Evolutionary conservation across 2,113 vertebrate genomes (phyloP).

Genomic region (Phodopus roborovskii): DNA sequence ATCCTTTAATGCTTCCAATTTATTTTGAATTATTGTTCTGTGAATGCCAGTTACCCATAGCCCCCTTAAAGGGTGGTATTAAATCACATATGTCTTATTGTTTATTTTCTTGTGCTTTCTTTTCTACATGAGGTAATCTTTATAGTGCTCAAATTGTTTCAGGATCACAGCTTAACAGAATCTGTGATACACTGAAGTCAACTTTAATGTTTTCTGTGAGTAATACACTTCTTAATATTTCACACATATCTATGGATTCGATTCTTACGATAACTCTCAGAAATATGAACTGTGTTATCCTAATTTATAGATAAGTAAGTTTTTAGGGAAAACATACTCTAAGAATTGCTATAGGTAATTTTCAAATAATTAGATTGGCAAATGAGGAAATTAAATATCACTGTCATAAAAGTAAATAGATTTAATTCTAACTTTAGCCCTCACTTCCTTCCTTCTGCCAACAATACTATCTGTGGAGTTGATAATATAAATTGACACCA

Average conservation of each 20-base stretch:
- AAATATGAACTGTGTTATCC: not conserved
- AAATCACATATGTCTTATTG: not conserved
- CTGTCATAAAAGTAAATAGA: conserved; percentile 29
- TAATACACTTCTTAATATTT: not conserved
- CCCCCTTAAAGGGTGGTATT: not conserved
- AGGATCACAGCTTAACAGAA: conserved; percentile 27
- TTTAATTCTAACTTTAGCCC: not conserved
- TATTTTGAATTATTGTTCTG: not conserved
- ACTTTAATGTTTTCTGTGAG: conserved; percentile 10
- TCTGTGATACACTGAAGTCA: not conserved
- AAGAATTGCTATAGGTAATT: not conserved
- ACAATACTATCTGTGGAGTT: not conserved
- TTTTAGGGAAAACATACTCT: not conserved
- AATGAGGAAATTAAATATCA: conserved; percentile 28
- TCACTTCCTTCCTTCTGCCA: not conserved
- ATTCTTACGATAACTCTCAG: not conserved
- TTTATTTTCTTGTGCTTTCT: conserved; percentile 22
- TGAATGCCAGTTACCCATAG: not conserved
- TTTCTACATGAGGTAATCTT: not conserved
- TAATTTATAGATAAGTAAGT: conserved; percentile 36
- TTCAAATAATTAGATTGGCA: not conserved
- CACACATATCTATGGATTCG: conserved; percentile 42
- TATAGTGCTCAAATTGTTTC: conserved; percentile 6
- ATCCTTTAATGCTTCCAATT: not conserved
- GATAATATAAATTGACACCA: not conserved